Evolutionary conservation across 2,113 vertebrate genomes (phyloP), one percentile per base, ranked within the genome.

Genomic region (Capreolus pygargus): DNA sequence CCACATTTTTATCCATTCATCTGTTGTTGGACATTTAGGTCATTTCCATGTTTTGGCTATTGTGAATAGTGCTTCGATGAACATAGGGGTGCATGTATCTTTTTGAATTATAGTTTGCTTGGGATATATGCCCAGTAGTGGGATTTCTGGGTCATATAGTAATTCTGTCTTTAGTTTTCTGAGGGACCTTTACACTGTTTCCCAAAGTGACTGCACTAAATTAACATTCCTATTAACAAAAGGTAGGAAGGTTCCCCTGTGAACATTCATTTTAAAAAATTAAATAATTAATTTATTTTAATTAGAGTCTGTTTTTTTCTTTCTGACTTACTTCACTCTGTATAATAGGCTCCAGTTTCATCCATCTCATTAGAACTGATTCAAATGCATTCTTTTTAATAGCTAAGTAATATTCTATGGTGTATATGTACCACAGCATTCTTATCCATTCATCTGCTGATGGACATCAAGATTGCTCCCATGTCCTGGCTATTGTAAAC

Each of bases 41-140:
- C 4, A 30, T 81, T 50, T 52, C 47, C 0, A 5, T 33, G 30
- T 81, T 81, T 81, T 52, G 78, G 78, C 47, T 52, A 3, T 52
- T 52, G 47, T n/a, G 78, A 23, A 52, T n/a, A 52, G 30, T 21
- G 47, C 78, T 81, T 33, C 1, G 0, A 7, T 12, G 30, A 81
- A 52, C 10, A 12, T 13, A 50, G 28, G 45, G 78, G 47, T 3
- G 0, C 9, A 6, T 0, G 3, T 33, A 13, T 81, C 47, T n/a
- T 81, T 52, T 13, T 81, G 78, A 52, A 52, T 81, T 79, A n/a
- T 13, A 52, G 78, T 21, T 33, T 81, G 47, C 45, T 52, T 19
- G 47, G 28, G 78, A 11, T 52, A 21, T 52, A 33, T n/a, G 47
- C 30, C 47, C 17, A 6, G 78, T 16, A 52, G 78, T n/a, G 78